Base-by-base conservation (phyloP, 2,113 vertebrate genomes). In the Myotis brandtii region DNA sequence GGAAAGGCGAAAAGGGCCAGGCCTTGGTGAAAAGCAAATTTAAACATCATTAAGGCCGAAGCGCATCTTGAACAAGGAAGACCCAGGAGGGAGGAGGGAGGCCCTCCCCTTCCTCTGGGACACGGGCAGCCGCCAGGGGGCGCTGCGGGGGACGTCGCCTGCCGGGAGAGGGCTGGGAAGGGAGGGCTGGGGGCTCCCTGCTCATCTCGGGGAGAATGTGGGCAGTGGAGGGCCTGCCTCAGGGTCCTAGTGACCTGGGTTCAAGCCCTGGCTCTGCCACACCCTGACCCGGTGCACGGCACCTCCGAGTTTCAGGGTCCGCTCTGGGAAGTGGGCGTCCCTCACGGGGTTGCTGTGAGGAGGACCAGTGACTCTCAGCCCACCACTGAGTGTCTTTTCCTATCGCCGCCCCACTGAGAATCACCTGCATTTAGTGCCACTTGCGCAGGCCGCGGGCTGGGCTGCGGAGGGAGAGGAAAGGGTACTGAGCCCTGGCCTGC, bases 11-110 rank as follows among this genome's bases (percentile, higher is more conserved):
- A 97, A 96, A 89, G 95, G 96, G 90, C 87, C 95, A 97, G 91
- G 86, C 97, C 97, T 98, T 93, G 93, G 97, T 98, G 97, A 98
- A 94, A 75, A 97, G 95, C 0, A 3, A 97, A 98, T 98, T 98
- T 97, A 98, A 98, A 97, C 27, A 97, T 96, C 98, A 98, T 96
- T 94, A 97, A 98, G 95, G 98, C 67, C 96, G 98, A 98, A 98
- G 81, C 91, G 90, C 97, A 76, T 94, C 97, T 95, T 82, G 86
- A 96, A 94, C 97, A 97, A 95, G 97, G 93, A 97, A 77, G 91
- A 89, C 96, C 96, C 91, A 96, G 97, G 88, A 2, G 54, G 64
- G 34, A 93, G 95, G 79, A 93, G 67, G 95, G 87, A 5, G 13
- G 27, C 50, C 37, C 21, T 64, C 52, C 48, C 17, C 12, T 30